Evolutionary conservation across 2,113 vertebrate genomes (phyloP), one percentile per base, ranked within the genome.

Genomic region (Anguilla rostrata): DNA sequence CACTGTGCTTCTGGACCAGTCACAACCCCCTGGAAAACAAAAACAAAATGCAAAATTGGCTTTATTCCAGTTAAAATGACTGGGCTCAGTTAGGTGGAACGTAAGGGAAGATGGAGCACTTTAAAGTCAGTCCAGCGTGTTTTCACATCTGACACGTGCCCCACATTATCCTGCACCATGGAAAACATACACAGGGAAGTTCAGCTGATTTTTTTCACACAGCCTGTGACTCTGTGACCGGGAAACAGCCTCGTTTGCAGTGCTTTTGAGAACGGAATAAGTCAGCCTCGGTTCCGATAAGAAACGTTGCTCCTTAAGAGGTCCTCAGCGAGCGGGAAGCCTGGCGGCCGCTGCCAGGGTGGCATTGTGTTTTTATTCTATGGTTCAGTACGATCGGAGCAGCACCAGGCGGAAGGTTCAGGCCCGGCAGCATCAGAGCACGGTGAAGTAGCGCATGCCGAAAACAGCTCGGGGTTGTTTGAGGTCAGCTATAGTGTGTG

Each of bases 401-500:
- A 39, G 14, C 81, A 75, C 41, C 79, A 56, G 82, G 60, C 78
- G 84, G 39, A 80, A 75, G 78, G 53, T 84, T 78, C 84, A 57
- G 82, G 83, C 81, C 78, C 82, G 53, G 53, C 82, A 85, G n/a
- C 63, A 85, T 84, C 11, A 34, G n/a, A 46, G 63, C 83, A 85
- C 49, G 20, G 81, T 81, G 84, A 71, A 82, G 88, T 84, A 87
- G 83, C 86, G 86, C 86, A 86, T 53, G 86, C 60, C 79, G 82
- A 87, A 85, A 89, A 84, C 90, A 87, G 84, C 71, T 89, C 78
- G 78, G 79, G 84, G 88, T 91, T 87, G 89, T 84, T 85, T 22
- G 53, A 86, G 91, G 90, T 90, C 87, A 91, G 66, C 87, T 87
- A 86, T 86, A 90, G 86, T 90, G 85, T 84, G 89, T 86, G 88